Conservation (phyloP, 2,888 invertebrate species). For the Amblyjoppa proteus region DNA sequence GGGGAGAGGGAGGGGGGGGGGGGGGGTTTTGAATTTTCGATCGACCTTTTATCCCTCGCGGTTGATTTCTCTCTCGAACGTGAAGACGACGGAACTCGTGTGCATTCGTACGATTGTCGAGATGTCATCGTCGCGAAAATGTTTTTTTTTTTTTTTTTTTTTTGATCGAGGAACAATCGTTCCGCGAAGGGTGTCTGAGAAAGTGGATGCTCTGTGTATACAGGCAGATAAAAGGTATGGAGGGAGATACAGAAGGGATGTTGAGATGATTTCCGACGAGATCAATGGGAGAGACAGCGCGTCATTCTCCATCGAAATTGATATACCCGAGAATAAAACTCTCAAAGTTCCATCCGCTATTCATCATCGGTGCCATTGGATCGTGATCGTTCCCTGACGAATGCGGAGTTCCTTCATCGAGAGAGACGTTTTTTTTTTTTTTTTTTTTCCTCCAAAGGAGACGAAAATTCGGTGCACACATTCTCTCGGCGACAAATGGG, state of each 20-base stretch:
- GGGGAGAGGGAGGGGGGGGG: background rate
- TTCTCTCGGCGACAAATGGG: background rate
- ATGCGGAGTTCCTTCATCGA: background rate
- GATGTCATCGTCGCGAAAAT: constrained; percentile 77
- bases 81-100: constrained; percentile 75
- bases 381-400: constrained; percentile 47
- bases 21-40: background rate
- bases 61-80: constrained; percentile 51
- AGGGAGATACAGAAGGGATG: constrained; percentile 15
- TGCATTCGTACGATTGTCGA: constrained; percentile 76
- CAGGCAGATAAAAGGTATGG: background rate
- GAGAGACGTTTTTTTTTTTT: background rate
- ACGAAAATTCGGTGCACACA: background rate
- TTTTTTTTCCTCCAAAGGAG: background rate
- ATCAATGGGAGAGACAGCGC: constrained; percentile 72
- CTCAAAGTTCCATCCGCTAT: constrained; percentile 65
- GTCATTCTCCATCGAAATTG: background rate
- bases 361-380: constrained; percentile 73
- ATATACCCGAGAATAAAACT: constrained; percentile 35
- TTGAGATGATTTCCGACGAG: constrained; percentile 62
- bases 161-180: constrained; percentile 71
- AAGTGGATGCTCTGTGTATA: background rate
- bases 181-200: constrained; percentile 56
- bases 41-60: constrained; percentile 7
- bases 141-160: constrained; percentile 18